phyloP scores from a whole-genome alignment of 1,140 invertebrate genomes.

The Sycobia sp. region DNA sequence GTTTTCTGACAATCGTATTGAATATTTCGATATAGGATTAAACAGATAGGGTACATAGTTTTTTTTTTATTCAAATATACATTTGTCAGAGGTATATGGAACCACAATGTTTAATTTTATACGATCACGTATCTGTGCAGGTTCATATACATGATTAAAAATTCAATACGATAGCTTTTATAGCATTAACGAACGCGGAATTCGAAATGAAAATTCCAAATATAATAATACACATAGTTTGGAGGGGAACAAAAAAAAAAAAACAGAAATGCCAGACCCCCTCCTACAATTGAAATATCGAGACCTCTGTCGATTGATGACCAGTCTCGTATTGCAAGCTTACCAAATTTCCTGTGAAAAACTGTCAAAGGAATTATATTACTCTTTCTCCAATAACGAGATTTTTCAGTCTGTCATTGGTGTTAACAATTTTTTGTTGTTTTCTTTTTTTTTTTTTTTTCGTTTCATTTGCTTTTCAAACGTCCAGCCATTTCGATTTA shows the following conservation, averaged over 20 bases:
- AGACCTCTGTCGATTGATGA: slow-evolving; percentile 17
- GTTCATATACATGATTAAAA: neutral
- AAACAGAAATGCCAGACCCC: neutral
- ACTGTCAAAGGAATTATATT: slow-evolving; percentile 18
- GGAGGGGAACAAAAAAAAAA: neutral
- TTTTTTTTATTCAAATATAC: slow-evolving; percentile 18
- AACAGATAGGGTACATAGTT: too few species aligned
- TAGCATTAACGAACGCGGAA: slow-evolving; percentile 14
- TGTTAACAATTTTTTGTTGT: neutral
- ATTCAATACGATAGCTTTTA: slow-evolving; percentile 9
- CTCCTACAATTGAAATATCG: slow-evolving; percentile 17
- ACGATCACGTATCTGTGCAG: too few species aligned
- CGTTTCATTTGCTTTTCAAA: too few species aligned
- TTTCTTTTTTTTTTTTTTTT: neutral
- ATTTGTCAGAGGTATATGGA: neutral
- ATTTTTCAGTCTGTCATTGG: neutral
- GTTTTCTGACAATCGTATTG: too few species aligned
- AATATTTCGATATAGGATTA: too few species aligned
- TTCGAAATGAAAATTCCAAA: slow-evolving; percentile 10
- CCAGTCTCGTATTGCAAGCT: slow-evolving; percentile 8
- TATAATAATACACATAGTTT: slow-evolving; percentile 11
- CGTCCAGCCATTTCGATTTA: too few species aligned
- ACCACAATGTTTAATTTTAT: slow-evolving; percentile 1
- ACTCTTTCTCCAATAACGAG: neutral
- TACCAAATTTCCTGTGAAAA: slow-evolving; percentile 13